phyloP scores from a whole-genome alignment of 1,140 invertebrate genomes.

The Panulirus ornatus region DNA sequence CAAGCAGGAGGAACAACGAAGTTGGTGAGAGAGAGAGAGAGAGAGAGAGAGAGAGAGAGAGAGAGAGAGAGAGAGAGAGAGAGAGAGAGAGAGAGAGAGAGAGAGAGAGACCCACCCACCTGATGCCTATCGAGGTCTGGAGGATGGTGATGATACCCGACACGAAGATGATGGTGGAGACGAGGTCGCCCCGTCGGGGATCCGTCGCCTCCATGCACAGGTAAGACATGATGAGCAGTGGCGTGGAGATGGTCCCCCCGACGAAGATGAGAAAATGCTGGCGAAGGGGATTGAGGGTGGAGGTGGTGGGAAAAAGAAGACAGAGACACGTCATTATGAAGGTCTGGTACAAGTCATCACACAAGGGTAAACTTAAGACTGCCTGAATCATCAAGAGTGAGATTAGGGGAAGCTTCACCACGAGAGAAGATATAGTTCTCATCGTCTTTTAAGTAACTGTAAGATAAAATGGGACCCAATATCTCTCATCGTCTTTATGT shows the following conservation, averaged over 20 bases:
- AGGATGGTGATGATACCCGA: conserved; percentile 87
- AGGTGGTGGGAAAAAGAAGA: no score
- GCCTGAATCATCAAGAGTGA: background rate
- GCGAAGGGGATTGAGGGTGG: background rate
- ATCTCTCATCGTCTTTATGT: no score
- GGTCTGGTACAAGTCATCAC: no score
- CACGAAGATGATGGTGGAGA: conserved; percentile 77
- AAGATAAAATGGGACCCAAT: no score
- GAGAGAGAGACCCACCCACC: conserved; percentile 78
- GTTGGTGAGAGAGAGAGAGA: background rate
- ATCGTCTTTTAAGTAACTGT: background rate
- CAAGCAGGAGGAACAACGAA: no score
- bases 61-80: no score
- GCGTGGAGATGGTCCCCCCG: conserved; percentile 89
- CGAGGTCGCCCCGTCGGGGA: conserved; percentile 87
- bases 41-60: no score
- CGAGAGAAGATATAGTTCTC: no score
- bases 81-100: no score
- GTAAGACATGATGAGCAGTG: conserved; percentile 88
- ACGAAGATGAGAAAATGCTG: conserved; percentile 94
- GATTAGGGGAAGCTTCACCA: no score
- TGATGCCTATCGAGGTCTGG: conserved; percentile 89
- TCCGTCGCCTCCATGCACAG: conserved; percentile 90
- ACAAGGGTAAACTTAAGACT: no score
- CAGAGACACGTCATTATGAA: no score